phyloP scores from a whole-genome alignment of 2,797 vertebrate genomes.

The Rallus crepitans region DNA sequence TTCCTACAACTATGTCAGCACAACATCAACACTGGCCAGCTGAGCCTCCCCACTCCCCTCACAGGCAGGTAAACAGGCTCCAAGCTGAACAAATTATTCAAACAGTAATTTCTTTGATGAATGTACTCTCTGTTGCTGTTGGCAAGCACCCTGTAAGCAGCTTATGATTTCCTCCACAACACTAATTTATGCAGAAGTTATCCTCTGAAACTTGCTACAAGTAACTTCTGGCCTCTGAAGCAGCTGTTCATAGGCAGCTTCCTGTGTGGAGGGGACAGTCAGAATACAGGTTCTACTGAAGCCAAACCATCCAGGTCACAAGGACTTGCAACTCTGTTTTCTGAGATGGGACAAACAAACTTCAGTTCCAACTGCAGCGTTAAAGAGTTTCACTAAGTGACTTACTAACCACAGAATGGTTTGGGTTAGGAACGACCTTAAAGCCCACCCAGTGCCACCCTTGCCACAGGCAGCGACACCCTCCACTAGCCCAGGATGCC shows the following conservation, averaged over 20 bases:
- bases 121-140: slow-evolving; percentile 40
- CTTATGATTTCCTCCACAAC: neutral
- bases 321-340: neutral
- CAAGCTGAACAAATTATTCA: slow-evolving; percentile 19
- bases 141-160: slow-evolving; percentile 38
- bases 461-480: too few species aligned
- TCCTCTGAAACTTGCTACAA: neutral
- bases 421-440: too few species aligned
- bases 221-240: slow-evolving; percentile 31
- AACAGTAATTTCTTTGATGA: slow-evolving; percentile 29
- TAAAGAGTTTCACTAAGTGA: neutral
- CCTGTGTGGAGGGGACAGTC: neutral
- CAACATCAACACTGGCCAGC: neutral
- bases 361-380: neutral
- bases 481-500: too few species aligned
- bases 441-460: too few species aligned
- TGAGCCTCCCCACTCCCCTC: neutral
- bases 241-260: neutral
- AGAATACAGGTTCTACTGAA: slow-evolving; percentile 2
- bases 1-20: neutral
- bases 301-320: neutral
- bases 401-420: neutral
- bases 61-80: slow-evolving; percentile 19
- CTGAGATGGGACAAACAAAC: neutral
- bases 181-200: slow-evolving; percentile 35